Evolutionary conservation across 2,888 invertebrate species (phyloP), one percentile per base, ranked within the genome.

Genomic region (Monochamus alternatus): DNA sequence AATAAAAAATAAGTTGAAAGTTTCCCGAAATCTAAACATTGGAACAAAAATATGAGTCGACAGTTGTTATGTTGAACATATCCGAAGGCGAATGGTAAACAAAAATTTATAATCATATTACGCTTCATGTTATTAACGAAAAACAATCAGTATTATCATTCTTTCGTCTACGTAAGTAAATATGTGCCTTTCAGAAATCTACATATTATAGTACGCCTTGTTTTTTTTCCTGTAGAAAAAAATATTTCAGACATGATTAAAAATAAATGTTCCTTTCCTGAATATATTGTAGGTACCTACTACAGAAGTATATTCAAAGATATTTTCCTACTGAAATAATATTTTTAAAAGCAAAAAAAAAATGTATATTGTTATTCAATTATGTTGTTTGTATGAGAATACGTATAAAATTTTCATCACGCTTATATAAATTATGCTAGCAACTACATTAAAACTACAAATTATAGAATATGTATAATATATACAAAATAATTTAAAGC

Each of bases 391-490:
- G 22, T 65, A 32, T 22, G 14, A 14, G 51, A 10, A 59, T 31
- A 51, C 2, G 67, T 38, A 71, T 71, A 69, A 73, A 69, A 65
- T 73, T 76, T 69, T 76, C 76, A 76, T 73, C 76, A 64, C 65
- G 22, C 22, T 60, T 65, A 60, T 63, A 76, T 76, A 76, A 76
- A 76, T 76, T 69, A 76, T 63, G 38, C 68, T 47, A 52, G 76
- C 65, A 76, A 73, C 74, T 75, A 75, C 74, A 75, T 75, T 70
- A 75, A 75, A 75, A 60, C 70, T 70, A 75, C 74, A 65, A 58
- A 75, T 75, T 75, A 75, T 66, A 66, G 65, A 75, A 75, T 75
- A 74, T 75, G 67, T 67, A 63, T 72, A 75, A 75, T 69, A 69
- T 76, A 73, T 76, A 76, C 73, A 76, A 66, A 70, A 76, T 73